Evolutionary conservation across 2,888 invertebrate species (phyloP), one percentile per base, ranked within the genome.

Genomic region (Ormyrus thymus): DNA sequence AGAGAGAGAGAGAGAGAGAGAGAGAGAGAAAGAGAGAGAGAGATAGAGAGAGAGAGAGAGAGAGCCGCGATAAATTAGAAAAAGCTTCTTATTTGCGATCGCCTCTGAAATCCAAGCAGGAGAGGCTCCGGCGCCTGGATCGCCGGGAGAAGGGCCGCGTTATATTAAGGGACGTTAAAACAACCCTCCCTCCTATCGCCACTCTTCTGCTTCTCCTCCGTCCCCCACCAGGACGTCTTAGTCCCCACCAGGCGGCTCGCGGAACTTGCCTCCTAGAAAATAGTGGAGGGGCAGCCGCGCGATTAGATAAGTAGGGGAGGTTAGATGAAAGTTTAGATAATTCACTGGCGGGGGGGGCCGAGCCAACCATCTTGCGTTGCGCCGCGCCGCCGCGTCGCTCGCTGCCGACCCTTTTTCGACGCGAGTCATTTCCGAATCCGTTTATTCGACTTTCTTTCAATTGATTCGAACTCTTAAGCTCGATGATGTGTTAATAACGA

Each of bases 271-370:
- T 88, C 87, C 86, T 87, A 87, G 88, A 86, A 87, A 87, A 86
- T 83, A 84, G 87, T 86, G 86, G 86, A 83, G 86, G 86, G 85
- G 84, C 82, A 9, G 66, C 45, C 59, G 83, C 79, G 76, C 86
- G 88, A 89, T 89, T 89, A 89, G 89, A 89, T 87, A 84, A 84
- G 85, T 86, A 87, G 88, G 89, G 89, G 89, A 87, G 87, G 85
- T 87, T 88, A 89, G 90, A 90, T 89, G 89, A 89, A 89, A 88
- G 86, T 88, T 88, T 89, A 90, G 90, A 90, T 90, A 86, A 90
- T 87, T 86, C 82, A 61, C 85, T 86, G 86, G 86, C 86, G 51
- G 61, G 76, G 43, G 43, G 53, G 8, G 10, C 13, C n/a, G 1
- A 6, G n/a, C 70, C 72, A 15, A 77, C 72, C 61, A 77, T 77